phyloP scores from a whole-genome alignment of 35 echinoderm and acorn worm genomes.

The Stichopus chloronotus region DNA sequence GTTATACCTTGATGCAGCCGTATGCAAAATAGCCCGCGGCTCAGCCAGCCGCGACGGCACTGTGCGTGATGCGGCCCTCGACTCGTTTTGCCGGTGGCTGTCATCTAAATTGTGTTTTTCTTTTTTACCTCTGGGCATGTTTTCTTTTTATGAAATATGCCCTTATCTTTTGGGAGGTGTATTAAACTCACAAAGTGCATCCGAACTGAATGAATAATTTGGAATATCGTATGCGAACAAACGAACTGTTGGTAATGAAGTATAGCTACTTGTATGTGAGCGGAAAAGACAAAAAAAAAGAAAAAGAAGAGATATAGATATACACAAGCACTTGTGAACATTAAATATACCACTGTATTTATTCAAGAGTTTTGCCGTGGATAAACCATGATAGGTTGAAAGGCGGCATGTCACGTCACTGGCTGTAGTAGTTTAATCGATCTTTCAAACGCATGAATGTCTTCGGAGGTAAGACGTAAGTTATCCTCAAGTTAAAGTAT shows the following conservation, averaged over 20 bases:
- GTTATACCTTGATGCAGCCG: constrained; percentile 4
- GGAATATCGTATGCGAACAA: constrained; percentile 20
- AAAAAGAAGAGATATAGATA: not conserved
- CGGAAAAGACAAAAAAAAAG: not conserved
- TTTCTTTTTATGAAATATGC: constrained; percentile 54
- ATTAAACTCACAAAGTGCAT: constrained; percentile 53
- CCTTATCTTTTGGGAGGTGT: constrained; percentile 37
- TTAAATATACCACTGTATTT: no score
- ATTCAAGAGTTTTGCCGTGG: no score
- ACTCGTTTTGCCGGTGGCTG: not conserved
- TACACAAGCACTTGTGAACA: not conserved
- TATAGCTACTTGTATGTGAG: constrained; percentile 3
- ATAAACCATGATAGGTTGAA: no score
- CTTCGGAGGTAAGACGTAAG: no score
- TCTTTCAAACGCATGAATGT: no score
- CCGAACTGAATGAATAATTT: constrained; percentile 42
- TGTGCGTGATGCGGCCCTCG: constrained; percentile 38
- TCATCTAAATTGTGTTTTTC: constrained; percentile 43
- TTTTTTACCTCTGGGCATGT: constrained; percentile 31
- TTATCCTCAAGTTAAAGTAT: not conserved
- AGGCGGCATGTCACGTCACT: no score
- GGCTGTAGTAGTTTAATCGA: no score
- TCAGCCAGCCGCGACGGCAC: not conserved
- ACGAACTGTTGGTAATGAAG: constrained; percentile 34
- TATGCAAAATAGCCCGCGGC: constrained; percentile 38